Conservation (phyloP, 2,888 invertebrate species). For the Meiosimyza platycephala region DNA sequence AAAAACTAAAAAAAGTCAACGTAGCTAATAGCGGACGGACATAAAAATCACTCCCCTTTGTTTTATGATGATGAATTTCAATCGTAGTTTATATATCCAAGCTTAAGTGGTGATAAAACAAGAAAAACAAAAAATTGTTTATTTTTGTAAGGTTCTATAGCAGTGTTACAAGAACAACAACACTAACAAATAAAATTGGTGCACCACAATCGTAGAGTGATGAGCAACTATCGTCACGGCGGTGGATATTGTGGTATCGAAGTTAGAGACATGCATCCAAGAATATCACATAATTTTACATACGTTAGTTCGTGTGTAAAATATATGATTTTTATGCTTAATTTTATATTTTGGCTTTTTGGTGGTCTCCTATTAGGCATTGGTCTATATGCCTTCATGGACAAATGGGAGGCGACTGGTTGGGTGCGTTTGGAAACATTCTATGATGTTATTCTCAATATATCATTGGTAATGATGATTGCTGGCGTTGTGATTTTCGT, state of each 20-base stretch:
- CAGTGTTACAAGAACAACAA: too few relatives aligned
- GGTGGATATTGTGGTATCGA: conserved; percentile 63
- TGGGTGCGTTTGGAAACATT: conserved; percentile 85
- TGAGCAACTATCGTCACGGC: conserved; percentile 65
- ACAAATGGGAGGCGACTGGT: conserved; percentile 91
- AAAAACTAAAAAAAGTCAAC: too few relatives aligned
- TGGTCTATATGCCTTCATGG: conserved; percentile 91
- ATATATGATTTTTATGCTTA: conserved; percentile 66
- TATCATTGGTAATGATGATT: conserved; percentile 90
- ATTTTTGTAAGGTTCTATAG: too few relatives aligned
- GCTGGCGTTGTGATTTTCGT: conserved; percentile 91
- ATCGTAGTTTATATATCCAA: too few relatives aligned
- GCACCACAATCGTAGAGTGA: conserved; percentile 36
- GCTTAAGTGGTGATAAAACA: too few relatives aligned
- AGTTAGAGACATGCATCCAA: conserved; percentile 62
- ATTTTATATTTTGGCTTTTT: conserved; percentile 78
- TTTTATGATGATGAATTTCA: too few relatives aligned
- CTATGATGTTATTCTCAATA: conserved; percentile 90
- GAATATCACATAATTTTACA: conserved; percentile 65
- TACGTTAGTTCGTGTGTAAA: conserved; percentile 67
- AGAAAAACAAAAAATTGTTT: too few relatives aligned
- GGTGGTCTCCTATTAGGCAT: conserved; percentile 88
- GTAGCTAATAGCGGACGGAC: too few relatives aligned
- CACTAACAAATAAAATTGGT: too few relatives aligned
- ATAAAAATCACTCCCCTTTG: too few relatives aligned